These are phyloP conservation scores for Tonatia bakeri DNA, from an alignment of 2,113 vertebrate species.

Conservation along the genomic window DNA sequence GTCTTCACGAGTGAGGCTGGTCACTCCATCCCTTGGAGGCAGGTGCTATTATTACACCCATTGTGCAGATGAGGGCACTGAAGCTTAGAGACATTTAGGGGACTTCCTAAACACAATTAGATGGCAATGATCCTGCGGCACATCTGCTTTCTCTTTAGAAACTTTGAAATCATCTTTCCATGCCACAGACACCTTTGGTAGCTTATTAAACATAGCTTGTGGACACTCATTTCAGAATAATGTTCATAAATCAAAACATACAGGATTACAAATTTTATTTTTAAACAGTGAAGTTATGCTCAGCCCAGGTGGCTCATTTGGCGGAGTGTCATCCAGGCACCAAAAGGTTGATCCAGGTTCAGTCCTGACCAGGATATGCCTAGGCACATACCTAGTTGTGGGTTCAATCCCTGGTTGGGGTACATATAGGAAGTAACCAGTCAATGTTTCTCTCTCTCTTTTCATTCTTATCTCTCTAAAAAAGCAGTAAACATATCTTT, in stretches of 20 bases:
- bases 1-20: background rate
- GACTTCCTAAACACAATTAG: background rate
- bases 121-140: fast-evolving
- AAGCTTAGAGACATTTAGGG: background rate
- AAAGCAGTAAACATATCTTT: too few species aligned
- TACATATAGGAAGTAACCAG: too few species aligned
- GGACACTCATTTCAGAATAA: background rate
- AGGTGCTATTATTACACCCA: background rate
- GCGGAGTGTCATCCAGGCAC: too few species aligned
- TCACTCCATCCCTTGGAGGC: background rate
- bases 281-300: background rate
- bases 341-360: too few species aligned
- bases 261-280: background rate
- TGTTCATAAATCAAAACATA: background rate
- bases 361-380: too few species aligned
- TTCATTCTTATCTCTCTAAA: too few species aligned
- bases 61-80: background rate
- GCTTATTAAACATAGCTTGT: background rate
- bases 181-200: too few species aligned
- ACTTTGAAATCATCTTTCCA: background rate
- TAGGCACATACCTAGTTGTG: too few species aligned
- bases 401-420: too few species aligned
- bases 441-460: too few species aligned
- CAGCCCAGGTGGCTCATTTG: too few species aligned
- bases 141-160: background rate